These are phyloP conservation scores for Rhinella marina DNA, from an alignment of 2,797 vertebrate species.

Conservation along the genomic window DNA sequence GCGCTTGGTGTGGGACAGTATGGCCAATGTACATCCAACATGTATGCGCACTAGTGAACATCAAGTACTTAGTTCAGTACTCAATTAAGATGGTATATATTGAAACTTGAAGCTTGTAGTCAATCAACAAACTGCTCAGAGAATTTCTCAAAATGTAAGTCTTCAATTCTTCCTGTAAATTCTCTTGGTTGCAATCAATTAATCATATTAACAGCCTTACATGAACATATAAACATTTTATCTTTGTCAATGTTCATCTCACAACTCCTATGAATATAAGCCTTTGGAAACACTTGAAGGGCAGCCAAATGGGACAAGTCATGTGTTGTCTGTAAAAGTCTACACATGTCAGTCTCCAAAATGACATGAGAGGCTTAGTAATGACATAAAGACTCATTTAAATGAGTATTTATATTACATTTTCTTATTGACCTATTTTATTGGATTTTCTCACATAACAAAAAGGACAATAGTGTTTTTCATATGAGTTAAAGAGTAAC, in stretches of 20 bases:
- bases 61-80: no score
- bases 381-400: neutral
- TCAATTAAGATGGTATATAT: no score
- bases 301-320: neutral
- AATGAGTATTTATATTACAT: neutral
- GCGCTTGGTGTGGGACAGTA: no score
- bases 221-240: constrained; percentile 22
- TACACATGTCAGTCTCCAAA: no score
- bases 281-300: neutral
- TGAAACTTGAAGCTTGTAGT: no score
- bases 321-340: neutral
- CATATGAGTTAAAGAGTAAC: no score
- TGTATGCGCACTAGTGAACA: no score
- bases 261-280: neutral
- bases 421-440: no score
- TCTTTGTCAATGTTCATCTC: neutral
- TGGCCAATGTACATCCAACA: no score
- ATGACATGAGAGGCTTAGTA: neutral
- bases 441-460: no score
- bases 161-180: neutral
- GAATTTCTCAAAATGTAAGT: neutral
- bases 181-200: neutral
- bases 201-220: constrained; percentile 14
- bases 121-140: neutral
- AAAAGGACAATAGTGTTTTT: no score